A percentile compares a stretch with the other conserved stretches of the same genome.
phyloP scores from a whole-genome alignment of 2,888 invertebrate genomes.

The Cerastis leucographa region DNA sequence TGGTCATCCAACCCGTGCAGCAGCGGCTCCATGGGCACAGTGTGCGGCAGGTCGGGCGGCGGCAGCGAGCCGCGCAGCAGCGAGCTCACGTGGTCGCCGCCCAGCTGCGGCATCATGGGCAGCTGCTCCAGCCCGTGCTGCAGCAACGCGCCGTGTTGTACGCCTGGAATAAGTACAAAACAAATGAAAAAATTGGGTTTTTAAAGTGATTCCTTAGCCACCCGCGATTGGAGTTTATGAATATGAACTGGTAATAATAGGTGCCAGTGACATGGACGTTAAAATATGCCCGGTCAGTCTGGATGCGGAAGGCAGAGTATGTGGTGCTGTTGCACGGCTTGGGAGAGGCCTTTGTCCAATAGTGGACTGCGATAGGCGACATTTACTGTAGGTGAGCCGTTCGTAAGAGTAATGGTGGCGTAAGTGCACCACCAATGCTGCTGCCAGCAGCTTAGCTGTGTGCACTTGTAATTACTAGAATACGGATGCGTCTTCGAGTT shows the following conservation, averaged over 20 bases:
- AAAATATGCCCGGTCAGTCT: not conserved
- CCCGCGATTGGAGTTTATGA: not conserved
- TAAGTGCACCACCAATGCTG: not conserved
- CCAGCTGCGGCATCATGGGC: conserved; percentile 92
- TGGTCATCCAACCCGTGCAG: conserved; percentile 77
- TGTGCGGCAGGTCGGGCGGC: conserved; percentile 63
- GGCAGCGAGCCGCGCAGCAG: not conserved
- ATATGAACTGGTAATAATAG: not conserved
- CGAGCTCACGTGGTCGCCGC: conserved; percentile 86
- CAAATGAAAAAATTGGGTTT: not conserved
- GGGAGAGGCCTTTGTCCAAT: too few relatives aligned
- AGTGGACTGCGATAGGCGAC: too few relatives aligned
- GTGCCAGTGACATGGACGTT: not conserved
- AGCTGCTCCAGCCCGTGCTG: conserved; percentile 82
- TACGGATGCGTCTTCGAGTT: not conserved
- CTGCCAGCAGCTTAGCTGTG: not conserved
- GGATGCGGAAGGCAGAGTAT: not conserved
- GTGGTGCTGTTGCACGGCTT: too few relatives aligned
- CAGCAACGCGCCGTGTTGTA: conserved; percentile 71
- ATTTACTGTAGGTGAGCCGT: not conserved
- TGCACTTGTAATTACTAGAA: not conserved
- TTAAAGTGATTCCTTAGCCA: not conserved
- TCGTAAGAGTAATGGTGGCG: not conserved
- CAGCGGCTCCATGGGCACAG: conserved; percentile 76
- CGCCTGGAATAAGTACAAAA: conserved; percentile 61